Base-by-base conservation (phyloP, 2,888 invertebrate species). In the Pristionchus maxplancki region DNA sequence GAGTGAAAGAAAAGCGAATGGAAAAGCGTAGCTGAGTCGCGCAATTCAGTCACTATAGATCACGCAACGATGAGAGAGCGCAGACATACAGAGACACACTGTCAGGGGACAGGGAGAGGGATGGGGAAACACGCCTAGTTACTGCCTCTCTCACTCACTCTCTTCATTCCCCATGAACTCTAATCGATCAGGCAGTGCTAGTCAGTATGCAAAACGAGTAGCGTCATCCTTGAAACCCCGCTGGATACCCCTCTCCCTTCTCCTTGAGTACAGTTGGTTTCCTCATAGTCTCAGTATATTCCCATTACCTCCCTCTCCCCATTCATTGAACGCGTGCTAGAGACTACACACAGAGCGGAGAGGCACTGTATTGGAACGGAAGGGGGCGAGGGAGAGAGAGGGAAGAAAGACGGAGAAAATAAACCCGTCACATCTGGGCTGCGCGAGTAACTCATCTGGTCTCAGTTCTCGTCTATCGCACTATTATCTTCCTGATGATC, bases 381-480 rank as follows among this genome's bases (percentile, higher is more conserved):
- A 28, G 37, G 78, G 40, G n/a, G 24, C 4, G 44, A 44, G 40
- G 31, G 78, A 44, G 37, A 15, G 24, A 78, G 40, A 20, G 74
- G 17, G 17, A 37, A 74, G 78, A 44, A 13, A 81, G 44, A 81
- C 11, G 15, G 81, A 31, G 81, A 71, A 17, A 81, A 48, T 81
- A 48, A 81, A 50, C 78, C n/a, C 81, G 44, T 44, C 81, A n/a
- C 34, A 37, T 71, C 71, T 34, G 71, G 24, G 58, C 58, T 58
- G 24, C 53, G 53, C 53, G 20, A 53, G 53, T 53, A 53, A 53
- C 53, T 53, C 53, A 53, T 24, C 17, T 53, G 53, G 53, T 24
- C 53, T 15, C 53, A 2, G 20, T 1, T 2, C 20, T 1, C 53
- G 20, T 2, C 53, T 20, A 53, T 53, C 3, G 11, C 53, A 24